These are phyloP conservation scores for Poecilia velifera DNA, from an alignment of 2,797 vertebrate species.

Conservation along the genomic window DNA sequence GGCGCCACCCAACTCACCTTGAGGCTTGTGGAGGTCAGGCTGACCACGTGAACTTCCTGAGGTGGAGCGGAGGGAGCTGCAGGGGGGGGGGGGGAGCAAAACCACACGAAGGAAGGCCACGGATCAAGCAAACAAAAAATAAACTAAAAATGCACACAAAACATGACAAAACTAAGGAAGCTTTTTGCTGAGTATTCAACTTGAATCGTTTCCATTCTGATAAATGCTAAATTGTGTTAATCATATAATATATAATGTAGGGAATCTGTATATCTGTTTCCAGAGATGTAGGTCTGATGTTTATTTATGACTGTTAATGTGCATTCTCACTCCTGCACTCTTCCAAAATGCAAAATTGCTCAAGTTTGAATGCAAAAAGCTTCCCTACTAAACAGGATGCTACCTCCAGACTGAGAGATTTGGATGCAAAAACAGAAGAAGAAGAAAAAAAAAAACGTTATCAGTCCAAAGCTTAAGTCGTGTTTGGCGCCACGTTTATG, in stretches of 20 bases:
- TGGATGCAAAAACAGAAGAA: constrained; percentile 26
- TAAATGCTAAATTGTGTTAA: not conserved
- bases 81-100: constrained; percentile 75
- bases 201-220: not conserved
- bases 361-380: constrained; percentile 56
- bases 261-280: not conserved
- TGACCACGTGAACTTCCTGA: constrained; percentile 93
- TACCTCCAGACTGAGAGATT: constrained; percentile 72
- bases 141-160: constrained; percentile 57
- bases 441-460: constrained; percentile 12
- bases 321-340: not conserved
- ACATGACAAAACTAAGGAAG: constrained; percentile 47
- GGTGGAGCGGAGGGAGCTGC: constrained; percentile 97
- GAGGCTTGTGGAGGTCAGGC: constrained; percentile 94
- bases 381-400: constrained; percentile 53
- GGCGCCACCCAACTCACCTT: constrained; percentile 99
- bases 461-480: constrained; percentile 20
- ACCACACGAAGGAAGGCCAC: constrained; percentile 72
- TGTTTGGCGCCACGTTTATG: constrained; percentile 44
- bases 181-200: constrained; percentile 48
- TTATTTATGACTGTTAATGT: not conserved
- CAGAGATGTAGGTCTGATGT: not conserved
- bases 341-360: not conserved
- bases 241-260: not conserved
- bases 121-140: constrained; percentile 79